Evolutionary conservation across 2,113 vertebrate genomes (phyloP).

Genomic region (Epinephelus lanceolatus): DNA sequence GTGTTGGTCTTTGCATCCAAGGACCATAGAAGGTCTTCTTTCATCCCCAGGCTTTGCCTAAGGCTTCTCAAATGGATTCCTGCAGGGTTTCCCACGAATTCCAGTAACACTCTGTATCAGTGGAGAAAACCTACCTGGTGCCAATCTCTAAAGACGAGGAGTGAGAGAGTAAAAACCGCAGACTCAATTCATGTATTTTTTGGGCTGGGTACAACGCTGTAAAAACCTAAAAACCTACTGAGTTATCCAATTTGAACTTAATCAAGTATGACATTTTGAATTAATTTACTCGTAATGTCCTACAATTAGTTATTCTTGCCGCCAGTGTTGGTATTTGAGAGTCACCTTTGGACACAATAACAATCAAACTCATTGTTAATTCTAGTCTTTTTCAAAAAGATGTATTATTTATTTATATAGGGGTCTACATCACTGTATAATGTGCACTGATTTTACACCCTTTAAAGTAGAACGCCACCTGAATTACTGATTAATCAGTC

Average conservation of each 20-base stretch:
- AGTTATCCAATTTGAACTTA: neutral
- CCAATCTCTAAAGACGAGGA: neutral
- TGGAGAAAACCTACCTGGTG: neutral
- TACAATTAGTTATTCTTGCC: neutral
- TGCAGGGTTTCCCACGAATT: conserved; percentile 41
- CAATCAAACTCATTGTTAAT: neutral
- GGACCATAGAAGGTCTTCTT: conserved; percentile 29
- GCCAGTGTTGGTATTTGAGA: neutral
- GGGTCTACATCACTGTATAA: neutral
- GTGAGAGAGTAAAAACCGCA: neutral
- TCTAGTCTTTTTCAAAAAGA: neutral
- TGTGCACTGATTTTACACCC: neutral
- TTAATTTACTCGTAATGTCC: neutral
- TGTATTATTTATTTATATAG: neutral
- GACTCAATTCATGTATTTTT: neutral
- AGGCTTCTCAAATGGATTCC: conserved; percentile 36
- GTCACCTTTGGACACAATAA: neutral
- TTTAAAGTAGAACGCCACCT: neutral
- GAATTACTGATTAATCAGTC: no score
- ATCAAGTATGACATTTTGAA: neutral
- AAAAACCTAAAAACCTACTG: neutral
- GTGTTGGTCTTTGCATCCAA: conserved; percentile 21
- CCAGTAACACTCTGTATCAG: neutral
- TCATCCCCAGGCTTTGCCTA: conserved; percentile 44
- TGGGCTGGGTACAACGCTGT: neutral